These are phyloP conservation scores for Cotesia congregata DNA, from an alignment of 2,888 invertebrate species.

Conservation along the genomic window DNA sequence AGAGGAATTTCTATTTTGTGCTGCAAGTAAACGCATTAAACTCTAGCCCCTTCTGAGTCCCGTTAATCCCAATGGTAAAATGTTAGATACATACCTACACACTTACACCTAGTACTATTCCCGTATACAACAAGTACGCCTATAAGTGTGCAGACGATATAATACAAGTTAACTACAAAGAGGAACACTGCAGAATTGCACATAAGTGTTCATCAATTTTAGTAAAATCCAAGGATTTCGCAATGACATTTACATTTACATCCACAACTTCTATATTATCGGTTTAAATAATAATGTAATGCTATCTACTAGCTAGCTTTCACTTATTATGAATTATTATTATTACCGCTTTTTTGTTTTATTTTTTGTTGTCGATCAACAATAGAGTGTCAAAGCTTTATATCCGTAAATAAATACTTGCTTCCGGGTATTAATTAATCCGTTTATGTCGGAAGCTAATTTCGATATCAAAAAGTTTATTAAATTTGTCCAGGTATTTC, in stretches of 20 bases:
- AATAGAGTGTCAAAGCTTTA: neutral
- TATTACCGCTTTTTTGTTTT: neutral
- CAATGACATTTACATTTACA: neutral
- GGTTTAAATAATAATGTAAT: neutral
- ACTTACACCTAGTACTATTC: neutral
- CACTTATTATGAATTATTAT: neutral
- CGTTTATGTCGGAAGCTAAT: neutral
- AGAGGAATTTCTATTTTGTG: neutral
- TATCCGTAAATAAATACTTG: neutral
- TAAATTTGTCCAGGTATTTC: neutral
- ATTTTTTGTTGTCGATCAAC: neutral
- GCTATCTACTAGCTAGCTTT: neutral
- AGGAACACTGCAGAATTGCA: neutral
- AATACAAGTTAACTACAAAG: neutral
- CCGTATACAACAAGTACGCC: neutral
- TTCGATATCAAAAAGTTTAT: slow-evolving; percentile 5
- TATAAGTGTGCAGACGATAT: neutral
- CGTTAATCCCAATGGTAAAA: slow-evolving; percentile 1
- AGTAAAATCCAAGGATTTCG: neutral
- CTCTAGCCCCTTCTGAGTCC: slow-evolving; percentile 1
- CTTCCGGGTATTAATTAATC: slow-evolving; percentile 2
- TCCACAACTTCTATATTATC: neutral
- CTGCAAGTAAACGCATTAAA: slow-evolving; percentile 1
- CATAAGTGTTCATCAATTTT: neutral
- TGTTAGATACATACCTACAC: neutral